Base-by-base conservation (phyloP, 2,797 vertebrate genomes). In the Phataginus tetradactyla region DNA sequence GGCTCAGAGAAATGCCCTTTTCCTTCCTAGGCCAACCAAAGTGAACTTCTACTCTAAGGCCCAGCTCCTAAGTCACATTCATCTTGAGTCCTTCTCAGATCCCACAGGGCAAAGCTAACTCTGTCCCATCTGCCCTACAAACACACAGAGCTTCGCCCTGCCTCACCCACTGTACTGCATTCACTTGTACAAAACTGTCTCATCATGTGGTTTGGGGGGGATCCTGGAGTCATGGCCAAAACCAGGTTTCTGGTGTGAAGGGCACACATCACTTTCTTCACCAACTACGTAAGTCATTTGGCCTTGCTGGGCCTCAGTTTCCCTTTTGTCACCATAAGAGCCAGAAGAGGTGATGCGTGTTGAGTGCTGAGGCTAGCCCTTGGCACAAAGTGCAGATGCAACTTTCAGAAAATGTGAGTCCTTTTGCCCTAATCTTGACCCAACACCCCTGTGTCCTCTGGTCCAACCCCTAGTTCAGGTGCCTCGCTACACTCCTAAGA, bases 81-180 rank as follows among this genome's bases (percentile, higher is more conserved):
- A 14, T 49, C 21, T n/a, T n/a, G 55, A 86, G 42, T 83, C 9
- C 4, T 59, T 88, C 32, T 77, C 1, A n/a, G 37, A 42, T 55
- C 15, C 25, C 29, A 6, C 14, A 72, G 64, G 14, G 14, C 18
- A 42, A 12, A 84, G 2, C 2, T 63, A 39, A 20, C 12, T 27
- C 1, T 7, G 68, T 17, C 17, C 5, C 27, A 59, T 18, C 11
- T 13, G 4, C 34, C 68, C 34, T 14, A 2, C 17, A 75, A 29
- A 63, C 21, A 34, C 13, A 15, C 0, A 11, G 25, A 42, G 59
- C 11, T 3, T 32, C 32, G 20, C 25, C 29, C 64, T n/a, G 57
- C 20, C 12, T 49, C 4, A 0, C 77, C 5, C 3, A 1, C 51
- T 51, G 9, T 15, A 5, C 37, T 53, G 10, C 1, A 39, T 23